These are phyloP conservation scores for Brachyistius frenatus DNA, from an alignment of 2,113 vertebrate species.

Conservation along the genomic window DNA sequence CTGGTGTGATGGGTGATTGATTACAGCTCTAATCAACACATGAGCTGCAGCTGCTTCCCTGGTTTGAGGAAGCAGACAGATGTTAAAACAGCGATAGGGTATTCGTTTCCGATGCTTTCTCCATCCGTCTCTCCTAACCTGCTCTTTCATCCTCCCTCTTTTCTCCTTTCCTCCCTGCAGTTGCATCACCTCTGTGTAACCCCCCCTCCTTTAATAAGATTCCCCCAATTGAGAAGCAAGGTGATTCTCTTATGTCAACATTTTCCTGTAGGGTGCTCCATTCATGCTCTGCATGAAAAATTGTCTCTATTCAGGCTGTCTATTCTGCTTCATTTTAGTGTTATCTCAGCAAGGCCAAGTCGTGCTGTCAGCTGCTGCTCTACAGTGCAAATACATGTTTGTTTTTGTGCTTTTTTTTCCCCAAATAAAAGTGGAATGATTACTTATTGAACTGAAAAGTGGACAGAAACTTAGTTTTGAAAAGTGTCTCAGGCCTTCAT, in stretches of 20 bases:
- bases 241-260: slow-evolving; percentile 57
- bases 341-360: slow-evolving; percentile 31
- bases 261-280: slow-evolving; percentile 43
- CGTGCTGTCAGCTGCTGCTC: not conserved
- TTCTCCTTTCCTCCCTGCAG: slow-evolving; percentile 13
- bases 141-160: slow-evolving; percentile 9
- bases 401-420: not conserved
- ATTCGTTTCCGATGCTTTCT: slow-evolving; percentile 10
- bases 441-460: not conserved
- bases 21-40: slow-evolving; percentile 65
- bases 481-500: not conserved
- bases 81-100: slow-evolving; percentile 61
- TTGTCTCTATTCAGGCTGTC: slow-evolving; percentile 20
- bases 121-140: slow-evolving; percentile 41
- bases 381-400: not conserved
- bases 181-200: slow-evolving; percentile 57
- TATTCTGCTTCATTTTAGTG: slow-evolving; percentile 28
- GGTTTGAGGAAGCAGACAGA: slow-evolving; percentile 61
- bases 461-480: not conserved
- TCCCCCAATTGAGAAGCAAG: slow-evolving; percentile 44
- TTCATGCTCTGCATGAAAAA: slow-evolving; percentile 37
- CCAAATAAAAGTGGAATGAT: not conserved
- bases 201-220: slow-evolving; percentile 38
- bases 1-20: slow-evolving; percentile 70
- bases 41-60: slow-evolving; percentile 69